Evolutionary conservation across 2,888 invertebrate genomes (phyloP), one percentile per base, ranked within the genome.

Genomic region (Stenchaetothrips biformis): DNA sequence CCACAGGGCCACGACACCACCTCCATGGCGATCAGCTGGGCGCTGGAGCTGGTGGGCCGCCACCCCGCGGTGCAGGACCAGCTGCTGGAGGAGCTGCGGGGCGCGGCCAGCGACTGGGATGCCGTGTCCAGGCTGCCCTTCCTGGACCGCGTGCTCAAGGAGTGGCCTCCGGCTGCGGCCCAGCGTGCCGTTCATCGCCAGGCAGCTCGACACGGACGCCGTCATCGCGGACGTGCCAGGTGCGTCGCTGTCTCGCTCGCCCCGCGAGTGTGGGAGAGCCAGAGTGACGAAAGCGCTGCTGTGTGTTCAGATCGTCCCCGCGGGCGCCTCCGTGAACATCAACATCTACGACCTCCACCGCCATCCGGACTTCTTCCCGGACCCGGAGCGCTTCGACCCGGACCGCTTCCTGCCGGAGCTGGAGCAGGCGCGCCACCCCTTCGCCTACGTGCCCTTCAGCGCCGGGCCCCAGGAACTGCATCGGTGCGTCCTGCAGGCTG

Each of bases 131-230:
- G 88, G 7, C 88, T 90, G 86, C 89, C 89, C 80, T 93, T 92
- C 84, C 87, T 93, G 82, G 93, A 93, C 83, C 90, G 90, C 83
- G 92, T 92, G 83, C 91, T 93, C 79, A 93, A 93, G 85, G 93
- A 93, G 85, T 88, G 92, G n/a, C 0, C 84, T 93, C 79, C 86
- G 92, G 79, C 85, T 93, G 16, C 91, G 90, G 83, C 93, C 93
- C 0, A 92, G 92, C 83, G 92, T 93, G 7, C 91, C 91, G 49
- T 89, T 92, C 83, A 89, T 93, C 83, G 89, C 90, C 3, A 89
- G 93, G 81, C 85, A 85, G 49, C 84, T 92, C 74, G 87, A 87
- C 0, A 90, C 91, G 84, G 89, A 90, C 82, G 87, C 91, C 67
- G 67, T 25, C 21, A 21, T 74, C 21, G 21, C 9, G 21, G 25